phyloP scores from a whole-genome alignment of 1,140 invertebrate genomes.

The Linepithema humile region DNA sequence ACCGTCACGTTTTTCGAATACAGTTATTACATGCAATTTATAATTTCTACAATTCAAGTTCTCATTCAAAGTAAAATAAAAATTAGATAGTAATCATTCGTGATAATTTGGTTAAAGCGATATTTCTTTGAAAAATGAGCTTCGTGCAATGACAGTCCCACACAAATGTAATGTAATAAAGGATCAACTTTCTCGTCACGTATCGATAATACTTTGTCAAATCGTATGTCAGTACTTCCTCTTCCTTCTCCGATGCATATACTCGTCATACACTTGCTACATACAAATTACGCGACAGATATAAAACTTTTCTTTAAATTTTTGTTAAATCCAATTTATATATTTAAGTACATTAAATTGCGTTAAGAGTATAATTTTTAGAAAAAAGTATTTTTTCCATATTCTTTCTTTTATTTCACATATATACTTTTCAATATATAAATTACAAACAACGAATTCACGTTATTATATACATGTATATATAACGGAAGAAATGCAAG shows the following conservation, averaged over 20 bases:
- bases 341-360: background rate
- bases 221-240: slow-evolving; percentile 68
- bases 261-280: background rate
- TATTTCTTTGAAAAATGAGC: slow-evolving; percentile 54
- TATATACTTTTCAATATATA: background rate
- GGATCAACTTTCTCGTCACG: slow-evolving; percentile 71
- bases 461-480: background rate
- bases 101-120: too few species aligned
- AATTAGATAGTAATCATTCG: too few species aligned
- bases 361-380: background rate
- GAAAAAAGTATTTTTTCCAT: background rate
- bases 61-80: too few species aligned
- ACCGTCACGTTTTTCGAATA: background rate
- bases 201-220: slow-evolving; percentile 74
- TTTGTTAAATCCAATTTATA: background rate
- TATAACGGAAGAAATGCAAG: slow-evolving; percentile 42
- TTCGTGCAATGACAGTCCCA: slow-evolving; percentile 66
- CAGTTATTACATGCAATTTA: too few species aligned
- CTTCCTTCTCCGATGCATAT: slow-evolving; percentile 57
- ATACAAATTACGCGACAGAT: background rate
- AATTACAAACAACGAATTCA: slow-evolving; percentile 8
- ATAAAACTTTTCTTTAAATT: slow-evolving; percentile 10
- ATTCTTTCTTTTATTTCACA: background rate
- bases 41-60: too few species aligned
- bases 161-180: slow-evolving; percentile 64